A percentile compares a stretch with the other conserved stretches of the same genome.
phyloP scores from a whole-genome alignment of 1,140 invertebrate genomes.

The Bacillus rossius region DNA sequence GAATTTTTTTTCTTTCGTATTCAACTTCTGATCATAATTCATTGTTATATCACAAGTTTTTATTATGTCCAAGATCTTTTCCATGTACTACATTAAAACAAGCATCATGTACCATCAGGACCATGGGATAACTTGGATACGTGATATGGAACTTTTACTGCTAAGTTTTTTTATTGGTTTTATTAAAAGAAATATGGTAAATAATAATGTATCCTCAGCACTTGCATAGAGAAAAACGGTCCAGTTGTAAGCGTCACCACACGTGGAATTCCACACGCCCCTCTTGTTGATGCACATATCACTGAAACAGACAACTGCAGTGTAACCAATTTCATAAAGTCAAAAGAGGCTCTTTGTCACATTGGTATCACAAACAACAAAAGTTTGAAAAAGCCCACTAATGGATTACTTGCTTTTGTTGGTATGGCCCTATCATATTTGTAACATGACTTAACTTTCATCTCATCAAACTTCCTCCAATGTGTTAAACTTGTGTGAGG shows the following conservation, averaged over 20 bases:
- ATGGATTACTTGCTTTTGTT: constrained; percentile 33
- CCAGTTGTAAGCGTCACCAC: constrained; percentile 1
- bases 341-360: constrained; percentile 25
- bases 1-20: too few relatives aligned
- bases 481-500: constrained; percentile 9
- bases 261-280: constrained; percentile 32
- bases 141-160: too few relatives aligned
- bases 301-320: constrained; percentile 32
- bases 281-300: constrained; percentile 31
- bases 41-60: too few relatives aligned
- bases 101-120: too few relatives aligned
- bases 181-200: constrained; percentile 24
- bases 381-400: constrained; percentile 33
- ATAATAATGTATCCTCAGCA: constrained; percentile 18
- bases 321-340: constrained; percentile 28
- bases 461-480: constrained; percentile 32
- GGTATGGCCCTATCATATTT: constrained; percentile 39
- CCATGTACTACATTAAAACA: too few relatives aligned
- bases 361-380: constrained; percentile 33
- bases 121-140: too few relatives aligned
- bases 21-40: too few relatives aligned
- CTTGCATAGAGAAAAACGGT: constrained; percentile 23
- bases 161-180: constrained; percentile 31
- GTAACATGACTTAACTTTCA: constrained; percentile 30
- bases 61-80: too few relatives aligned